These are phyloP conservation scores for Pegoplata infirma DNA, from an alignment of 2,888 invertebrate genomes.

Conservation along the genomic window DNA sequence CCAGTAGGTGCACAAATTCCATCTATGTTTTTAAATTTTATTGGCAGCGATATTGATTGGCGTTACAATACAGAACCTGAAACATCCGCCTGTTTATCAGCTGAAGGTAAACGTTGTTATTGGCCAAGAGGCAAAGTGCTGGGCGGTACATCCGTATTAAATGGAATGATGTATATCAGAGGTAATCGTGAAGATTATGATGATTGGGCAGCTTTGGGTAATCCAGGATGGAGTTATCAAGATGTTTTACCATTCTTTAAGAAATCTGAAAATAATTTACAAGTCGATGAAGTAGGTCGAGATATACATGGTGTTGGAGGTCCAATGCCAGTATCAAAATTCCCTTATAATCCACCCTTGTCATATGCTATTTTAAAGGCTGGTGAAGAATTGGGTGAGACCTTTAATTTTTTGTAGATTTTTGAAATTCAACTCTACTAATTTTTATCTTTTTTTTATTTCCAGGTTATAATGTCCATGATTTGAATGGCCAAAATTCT, in stretches of 20 bases:
- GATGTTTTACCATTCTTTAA: constrained; percentile 94
- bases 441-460: constrained; percentile 5
- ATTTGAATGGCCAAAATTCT: constrained; percentile 88
- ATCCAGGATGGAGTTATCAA: constrained; percentile 92
- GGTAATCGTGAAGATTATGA: constrained; percentile 93
- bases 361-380: constrained; percentile 87
- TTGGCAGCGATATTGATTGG: constrained; percentile 93
- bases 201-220: constrained; percentile 91
- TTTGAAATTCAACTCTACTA: neutral
- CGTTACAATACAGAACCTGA: constrained; percentile 92
- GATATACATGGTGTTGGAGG: constrained; percentile 89
- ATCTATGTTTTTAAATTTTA: constrained; percentile 92
- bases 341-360: constrained; percentile 91
- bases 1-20: constrained; percentile 93
- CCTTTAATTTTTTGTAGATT: neutral
- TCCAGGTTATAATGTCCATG: constrained; percentile 85
- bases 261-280: constrained; percentile 89
- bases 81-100: constrained; percentile 85
- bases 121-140: constrained; percentile 93
- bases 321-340: constrained; percentile 87
- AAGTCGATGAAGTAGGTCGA: constrained; percentile 84
- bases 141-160: constrained; percentile 95
- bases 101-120: constrained; percentile 83
- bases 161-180: constrained; percentile 97
- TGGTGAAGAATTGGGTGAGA: constrained; percentile 86